Evolutionary conservation across 1,140 invertebrate species (phyloP).

Genomic region (Temnothorax curvispinosus): DNA sequence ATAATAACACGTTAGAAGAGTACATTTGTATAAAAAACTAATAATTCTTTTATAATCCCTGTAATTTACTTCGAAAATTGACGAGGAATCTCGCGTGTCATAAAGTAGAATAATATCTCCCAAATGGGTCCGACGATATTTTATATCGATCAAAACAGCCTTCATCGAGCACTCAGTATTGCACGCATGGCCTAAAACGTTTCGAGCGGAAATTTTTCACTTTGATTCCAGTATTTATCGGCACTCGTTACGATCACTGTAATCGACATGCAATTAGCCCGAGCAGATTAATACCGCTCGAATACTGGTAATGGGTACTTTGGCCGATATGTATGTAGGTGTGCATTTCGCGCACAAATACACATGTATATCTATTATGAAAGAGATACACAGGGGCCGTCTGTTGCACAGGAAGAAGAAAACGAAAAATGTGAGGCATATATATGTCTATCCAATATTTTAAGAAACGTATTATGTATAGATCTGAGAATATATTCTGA

Average conservation of each 20-base stretch:
- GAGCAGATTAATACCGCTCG: slow-evolving; percentile 70
- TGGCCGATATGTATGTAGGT: slow-evolving; percentile 45
- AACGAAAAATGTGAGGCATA: slow-evolving; percentile 9
- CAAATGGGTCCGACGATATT: slow-evolving; percentile 37
- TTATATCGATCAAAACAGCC: slow-evolving; percentile 48
- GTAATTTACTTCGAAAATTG: slow-evolving; percentile 41
- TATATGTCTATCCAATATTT: slow-evolving; percentile 9
- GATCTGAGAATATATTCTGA: neutral
- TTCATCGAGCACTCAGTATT: slow-evolving; percentile 21
- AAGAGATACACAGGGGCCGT: slow-evolving; percentile 37
- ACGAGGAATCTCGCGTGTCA: neutral
- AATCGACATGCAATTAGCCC: slow-evolving; percentile 74
- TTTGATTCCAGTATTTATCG: slow-evolving; percentile 72
- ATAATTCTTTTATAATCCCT: slow-evolving; percentile 14
- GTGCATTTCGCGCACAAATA: slow-evolving; percentile 24
- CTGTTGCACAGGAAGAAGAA: slow-evolving; percentile 22
- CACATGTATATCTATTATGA: slow-evolving; percentile 7
- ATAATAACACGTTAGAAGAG: neutral
- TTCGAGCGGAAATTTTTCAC: slow-evolving; percentile 69
- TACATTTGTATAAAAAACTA: slow-evolving; percentile 13
- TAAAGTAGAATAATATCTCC: slow-evolving; percentile 43
- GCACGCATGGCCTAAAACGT: slow-evolving; percentile 47
- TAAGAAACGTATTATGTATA: neutral
- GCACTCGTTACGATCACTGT: slow-evolving; percentile 72
- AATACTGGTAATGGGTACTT: slow-evolving; percentile 72